These are phyloP conservation scores for Nyctibius grandis DNA, from an alignment of 2,797 vertebrate genomes.

Conservation along the genomic window DNA sequence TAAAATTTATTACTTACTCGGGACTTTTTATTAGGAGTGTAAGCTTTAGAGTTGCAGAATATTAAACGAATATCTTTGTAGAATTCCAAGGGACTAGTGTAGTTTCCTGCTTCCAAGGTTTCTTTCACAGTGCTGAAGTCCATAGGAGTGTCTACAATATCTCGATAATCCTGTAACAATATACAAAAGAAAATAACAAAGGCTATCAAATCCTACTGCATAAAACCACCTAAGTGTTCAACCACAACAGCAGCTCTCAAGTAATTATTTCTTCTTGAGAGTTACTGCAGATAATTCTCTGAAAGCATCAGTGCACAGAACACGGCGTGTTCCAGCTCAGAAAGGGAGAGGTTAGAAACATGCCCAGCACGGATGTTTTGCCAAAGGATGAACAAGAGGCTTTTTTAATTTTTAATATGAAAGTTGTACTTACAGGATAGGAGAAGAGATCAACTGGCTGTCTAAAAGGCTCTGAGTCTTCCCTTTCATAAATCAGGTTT, in stretches of 20 bases:
- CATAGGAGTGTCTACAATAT: slow-evolving; percentile 96
- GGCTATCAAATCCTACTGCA: background rate
- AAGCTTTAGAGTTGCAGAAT: slow-evolving; percentile 98
- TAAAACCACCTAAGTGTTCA: background rate
- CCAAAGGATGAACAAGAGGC: background rate
- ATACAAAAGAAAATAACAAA: background rate
- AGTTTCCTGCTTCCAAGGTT: slow-evolving; percentile 87
- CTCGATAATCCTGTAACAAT: slow-evolving; percentile 85
- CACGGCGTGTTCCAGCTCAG: background rate
- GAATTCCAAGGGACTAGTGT: slow-evolving; percentile 93
- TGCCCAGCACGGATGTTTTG: background rate
- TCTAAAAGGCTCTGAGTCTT: slow-evolving; percentile 91
- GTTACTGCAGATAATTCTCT: background rate
- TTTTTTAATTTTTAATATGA: background rate
- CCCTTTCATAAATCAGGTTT: slow-evolving; percentile 85
- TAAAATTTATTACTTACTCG: slow-evolving; percentile 77
- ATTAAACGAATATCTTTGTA: slow-evolving; percentile 95
- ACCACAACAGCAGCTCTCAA: background rate
- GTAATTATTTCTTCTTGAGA: background rate
- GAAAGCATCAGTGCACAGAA: background rate
- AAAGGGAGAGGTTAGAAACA: background rate
- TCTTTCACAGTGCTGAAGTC: slow-evolving; percentile 94
- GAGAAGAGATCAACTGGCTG: slow-evolving; percentile 89
- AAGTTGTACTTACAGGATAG: slow-evolving; percentile 81
- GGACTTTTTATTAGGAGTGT: slow-evolving; percentile 98